A percentile compares a stretch with the other conserved stretches of the same genome.
Evolutionary conservation across 2,888 invertebrate species (phyloP).

Genomic region (Agrochola circellaris): DNA sequence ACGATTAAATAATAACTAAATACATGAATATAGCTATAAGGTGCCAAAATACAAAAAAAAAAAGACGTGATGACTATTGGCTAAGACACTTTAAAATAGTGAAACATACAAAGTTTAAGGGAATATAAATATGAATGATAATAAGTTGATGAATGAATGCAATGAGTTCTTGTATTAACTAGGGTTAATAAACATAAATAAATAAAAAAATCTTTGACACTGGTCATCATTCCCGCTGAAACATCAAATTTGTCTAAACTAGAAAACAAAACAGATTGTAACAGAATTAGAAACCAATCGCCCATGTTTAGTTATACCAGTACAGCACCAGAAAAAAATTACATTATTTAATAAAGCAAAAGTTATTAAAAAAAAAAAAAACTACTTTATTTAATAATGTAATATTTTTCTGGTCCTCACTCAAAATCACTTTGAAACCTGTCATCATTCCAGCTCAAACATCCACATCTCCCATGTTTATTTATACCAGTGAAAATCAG

Average conservation of each 20-base stretch:
- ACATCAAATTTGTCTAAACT: constrained; percentile 48
- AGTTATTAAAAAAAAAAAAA: too few species aligned
- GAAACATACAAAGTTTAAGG: too few species aligned
- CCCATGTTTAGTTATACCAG: constrained; percentile 57
- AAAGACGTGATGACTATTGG: too few species aligned
- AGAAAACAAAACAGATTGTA: constrained; percentile 45
- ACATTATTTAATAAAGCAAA: too few species aligned
- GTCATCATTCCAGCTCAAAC: constrained; percentile 27
- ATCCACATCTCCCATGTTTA: constrained; percentile 59
- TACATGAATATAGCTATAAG: too few species aligned
- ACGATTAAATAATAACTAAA: too few species aligned
- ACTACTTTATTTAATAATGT: too few species aligned
- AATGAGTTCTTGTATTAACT: neutral
- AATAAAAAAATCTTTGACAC: neutral
- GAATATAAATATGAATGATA: neutral
- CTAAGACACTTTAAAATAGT: too few species aligned
- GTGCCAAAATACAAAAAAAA: too few species aligned
- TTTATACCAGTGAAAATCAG: constrained; percentile 40
- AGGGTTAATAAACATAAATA: neutral
- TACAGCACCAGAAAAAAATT: constrained; percentile 19
- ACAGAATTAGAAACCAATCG: constrained; percentile 61
- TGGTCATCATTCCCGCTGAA: constrained; percentile 28
- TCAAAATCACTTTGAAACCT: constrained; percentile 9
- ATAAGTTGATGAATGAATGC: too few species aligned
- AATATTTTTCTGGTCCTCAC: neutral